Evolutionary conservation across 2,797 vertebrate species (phyloP), one percentile per base, ranked within the genome.

Genomic region (Epinephelus malabaricus): DNA sequence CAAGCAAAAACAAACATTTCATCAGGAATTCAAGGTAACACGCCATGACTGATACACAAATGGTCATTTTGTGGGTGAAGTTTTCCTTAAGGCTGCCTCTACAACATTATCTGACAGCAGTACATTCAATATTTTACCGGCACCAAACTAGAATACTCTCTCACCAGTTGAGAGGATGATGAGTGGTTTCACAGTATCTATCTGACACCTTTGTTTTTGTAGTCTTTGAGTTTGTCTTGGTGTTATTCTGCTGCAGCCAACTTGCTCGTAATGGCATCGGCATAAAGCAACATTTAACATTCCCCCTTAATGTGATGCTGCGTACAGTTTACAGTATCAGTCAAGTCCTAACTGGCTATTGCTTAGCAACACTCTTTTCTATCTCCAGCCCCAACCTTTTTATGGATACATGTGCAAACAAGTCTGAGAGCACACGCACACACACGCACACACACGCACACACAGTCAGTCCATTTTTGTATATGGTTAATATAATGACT

Each of bases 401-500:
- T 58, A 86, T 79, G 55, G 64, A 58, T 55, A 45, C 61, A 56
- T n/a, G 6, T 62, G 40, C 67, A 86, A 81, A 88, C 70, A 83
- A 74, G 30, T 59, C 64, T 14, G 51, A 23, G 14, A 60, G 25
- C 54, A 19, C 18, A 13, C 76, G 55, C 51, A 23, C 56, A 43
- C 50, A 64, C 50, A 43, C 49, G 1, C 59, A 58, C n/a, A n/a
- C n/a, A n/a, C n/a, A n/a, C n/a, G n/a, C n/a, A n/a, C 68, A 62
- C 73, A 54, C 54, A 71, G 64, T 63, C 25, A 56, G 61, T 55
- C 34, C 40, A 69, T 87, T 85, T 86, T 81, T 83, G 77, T 85
- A 72, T 91, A 88, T 90, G 86, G 89, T 90, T 88, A 90, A 75
- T 76, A 61, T 89, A 93, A 93, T 91, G 80, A 87, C 81, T 83